Percentiles rank a stretch among this genome's conserved stretches.
Evolutionary conservation across 2,113 vertebrate species (phyloP).

Genomic region (Planiliza haematocheilus): DNA sequence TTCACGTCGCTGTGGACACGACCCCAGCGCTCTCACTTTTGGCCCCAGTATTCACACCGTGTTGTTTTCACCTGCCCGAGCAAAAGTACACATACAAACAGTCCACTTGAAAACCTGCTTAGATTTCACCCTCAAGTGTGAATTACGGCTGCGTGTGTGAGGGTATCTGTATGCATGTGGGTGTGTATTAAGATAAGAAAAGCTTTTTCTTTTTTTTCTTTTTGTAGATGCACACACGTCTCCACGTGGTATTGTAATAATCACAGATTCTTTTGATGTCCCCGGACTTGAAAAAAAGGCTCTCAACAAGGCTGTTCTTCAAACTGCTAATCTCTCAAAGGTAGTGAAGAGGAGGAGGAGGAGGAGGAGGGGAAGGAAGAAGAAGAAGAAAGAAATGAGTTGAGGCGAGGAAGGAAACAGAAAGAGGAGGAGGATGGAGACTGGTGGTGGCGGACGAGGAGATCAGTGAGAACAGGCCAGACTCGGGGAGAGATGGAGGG

Average conservation of each 20-base stretch:
- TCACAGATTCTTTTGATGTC: conserved; percentile 77
- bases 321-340: conserved; percentile 80
- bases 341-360: conserved; percentile 57
- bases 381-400: conserved; percentile 50
- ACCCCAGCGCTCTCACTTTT: not conserved
- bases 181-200: conserved; percentile 65
- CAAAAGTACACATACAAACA: conserved; percentile 14
- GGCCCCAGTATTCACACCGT: conserved; percentile 1
- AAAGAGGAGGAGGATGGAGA: conserved; percentile 33
- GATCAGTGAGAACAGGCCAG: conserved; percentile 66
- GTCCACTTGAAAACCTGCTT: conserved; percentile 12
- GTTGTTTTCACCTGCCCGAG: conserved; percentile 9
- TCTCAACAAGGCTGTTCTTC: conserved; percentile 71
- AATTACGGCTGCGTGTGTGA: conserved; percentile 50
- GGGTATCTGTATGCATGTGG: conserved; percentile 52
- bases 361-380: conserved; percentile 46
- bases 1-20: not conserved
- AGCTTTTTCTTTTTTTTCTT: conserved; percentile 8
- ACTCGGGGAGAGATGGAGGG: conserved; percentile 51
- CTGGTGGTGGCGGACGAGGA: conserved; percentile 30
- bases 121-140: conserved; percentile 30
- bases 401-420: conserved; percentile 40
- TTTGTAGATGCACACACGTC: conserved; percentile 46
- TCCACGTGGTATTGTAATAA: conserved; percentile 70
- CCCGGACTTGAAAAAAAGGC: conserved; percentile 64